Base-by-base conservation (phyloP, 2,888 invertebrate genomes). In the Thumatha senex region DNA sequence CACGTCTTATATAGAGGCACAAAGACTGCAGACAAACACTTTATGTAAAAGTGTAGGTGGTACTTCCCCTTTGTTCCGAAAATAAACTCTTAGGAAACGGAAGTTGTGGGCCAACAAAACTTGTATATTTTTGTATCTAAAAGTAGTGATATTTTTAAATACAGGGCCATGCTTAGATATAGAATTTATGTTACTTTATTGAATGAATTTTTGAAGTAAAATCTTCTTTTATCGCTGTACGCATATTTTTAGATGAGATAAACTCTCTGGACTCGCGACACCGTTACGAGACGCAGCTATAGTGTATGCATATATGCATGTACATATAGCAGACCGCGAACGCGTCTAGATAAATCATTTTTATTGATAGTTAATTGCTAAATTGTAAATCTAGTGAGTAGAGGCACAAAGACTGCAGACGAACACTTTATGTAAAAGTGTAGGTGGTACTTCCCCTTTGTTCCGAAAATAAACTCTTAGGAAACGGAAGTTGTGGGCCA, bases 371-470 rank as follows among this genome's bases (percentile, higher is more conserved):
- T n/a, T n/a, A n/a, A n/a, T n/a, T n/a, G n/a, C n/a, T n/a, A n/a
- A n/a, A n/a, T n/a, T n/a, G n/a, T n/a, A n/a, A n/a, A n/a, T n/a
- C n/a, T n/a, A n/a, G n/a, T n/a, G n/a, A n/a, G n/a, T 52, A 52
- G 50, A 58, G 56, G 55, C 64, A 68, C 70, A 70, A 68, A 68
- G 68, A 67, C 68, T 56, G 50, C 52, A 57, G 64, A 61, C 63
- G 69, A 56, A 68, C 67, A 69, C 68, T 68, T 69, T 62, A 68
- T 68, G 62, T 60, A 68, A 69, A 67, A 64, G 64, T 70, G 55
- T 66, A 56, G 58, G 54, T 58, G 55, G 65, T 60, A 61, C 60
- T 61, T 69, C 67, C 31, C 51, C 70, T 71, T 71, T 72, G 70
- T 71, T 63, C 55, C 38, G 13, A 40, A 63, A 63, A 61, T 65